These are phyloP conservation scores for Rhipidura dahli DNA, from an alignment of 2,113 vertebrate genomes.

Conservation along the genomic window DNA sequence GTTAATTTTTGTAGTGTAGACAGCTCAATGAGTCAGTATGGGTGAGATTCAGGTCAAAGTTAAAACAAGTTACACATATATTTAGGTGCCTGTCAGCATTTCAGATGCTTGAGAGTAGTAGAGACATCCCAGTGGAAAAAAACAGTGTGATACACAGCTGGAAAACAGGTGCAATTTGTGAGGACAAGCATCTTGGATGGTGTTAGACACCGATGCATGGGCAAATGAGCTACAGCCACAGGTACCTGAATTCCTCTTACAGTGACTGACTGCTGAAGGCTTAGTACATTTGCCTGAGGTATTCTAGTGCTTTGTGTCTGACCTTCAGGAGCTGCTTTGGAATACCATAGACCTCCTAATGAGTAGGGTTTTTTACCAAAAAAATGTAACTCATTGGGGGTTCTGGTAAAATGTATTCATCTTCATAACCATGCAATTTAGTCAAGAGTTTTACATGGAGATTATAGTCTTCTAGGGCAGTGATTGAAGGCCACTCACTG, in stretches of 20 bases:
- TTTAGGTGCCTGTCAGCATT: not conserved
- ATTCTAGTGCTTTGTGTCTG: not conserved
- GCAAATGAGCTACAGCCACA: not conserved
- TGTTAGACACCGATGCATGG: not conserved
- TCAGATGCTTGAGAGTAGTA: not conserved
- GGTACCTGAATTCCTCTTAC: not conserved
- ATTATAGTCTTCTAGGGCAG: not conserved
- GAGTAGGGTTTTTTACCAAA: not conserved
- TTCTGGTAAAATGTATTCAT: not conserved
- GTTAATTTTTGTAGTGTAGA: not conserved
- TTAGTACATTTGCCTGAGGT: not conserved
- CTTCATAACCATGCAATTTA: not conserved
- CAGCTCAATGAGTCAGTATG: not conserved
- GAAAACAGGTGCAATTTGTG: not conserved
- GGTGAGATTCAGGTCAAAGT: not conserved
- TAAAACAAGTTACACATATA: not conserved
- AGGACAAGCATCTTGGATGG: not conserved
- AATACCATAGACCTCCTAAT: not conserved
- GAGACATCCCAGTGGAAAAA: not conserved
- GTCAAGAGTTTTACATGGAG: not conserved
- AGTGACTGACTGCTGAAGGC: not conserved
- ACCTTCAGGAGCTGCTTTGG: not conserved
- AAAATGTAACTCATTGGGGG: accelerated
- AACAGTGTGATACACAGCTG: not conserved
- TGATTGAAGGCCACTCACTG: not conserved